Percentiles rank a stretch among this genome's conserved stretches.
Conservation (phyloP, 2,113 vertebrate species). For the Dicentrarchus labrax region DNA sequence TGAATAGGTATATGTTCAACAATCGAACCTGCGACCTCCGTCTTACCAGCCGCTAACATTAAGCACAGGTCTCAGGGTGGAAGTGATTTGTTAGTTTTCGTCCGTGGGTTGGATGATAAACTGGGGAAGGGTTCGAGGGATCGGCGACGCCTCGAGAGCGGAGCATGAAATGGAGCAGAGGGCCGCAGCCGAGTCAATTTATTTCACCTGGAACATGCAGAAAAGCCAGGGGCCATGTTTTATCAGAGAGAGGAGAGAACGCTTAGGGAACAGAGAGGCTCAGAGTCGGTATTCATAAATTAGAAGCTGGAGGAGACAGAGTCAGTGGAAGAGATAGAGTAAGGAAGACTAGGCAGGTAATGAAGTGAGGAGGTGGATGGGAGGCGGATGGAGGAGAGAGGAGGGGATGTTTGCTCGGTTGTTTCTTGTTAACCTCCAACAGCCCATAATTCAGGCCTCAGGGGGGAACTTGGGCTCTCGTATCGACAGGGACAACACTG, state of each 20-base stretch:
- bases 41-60: neutral
- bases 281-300: slow-evolving; percentile 31
- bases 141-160: neutral
- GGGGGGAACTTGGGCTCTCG: neutral
- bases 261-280: neutral
- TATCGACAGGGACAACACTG: slow-evolving; percentile 27
- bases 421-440: slow-evolving; percentile 70
- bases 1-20: neutral
- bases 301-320: slow-evolving; percentile 52
- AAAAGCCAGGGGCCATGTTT: slow-evolving; percentile 32
- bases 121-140: neutral
- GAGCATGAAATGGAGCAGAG: neutral
- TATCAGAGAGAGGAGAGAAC: slow-evolving; percentile 13
- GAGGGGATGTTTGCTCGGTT: slow-evolving; percentile 47
- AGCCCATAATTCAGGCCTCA: slow-evolving; percentile 64
- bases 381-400: slow-evolving; percentile 11
- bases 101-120: slow-evolving; percentile 18
- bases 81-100: slow-evolving; percentile 13
- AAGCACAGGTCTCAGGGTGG: neutral
- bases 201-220: slow-evolving; percentile 52
- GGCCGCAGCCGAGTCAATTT: slow-evolving; percentile 20
- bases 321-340: slow-evolving; percentile 33
- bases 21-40: neutral
- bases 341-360: slow-evolving; percentile 70
- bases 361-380: slow-evolving; percentile 62